phyloP scores from a whole-genome alignment of 2,888 invertebrate genomes.

The Myopa tessellatipennis region DNA sequence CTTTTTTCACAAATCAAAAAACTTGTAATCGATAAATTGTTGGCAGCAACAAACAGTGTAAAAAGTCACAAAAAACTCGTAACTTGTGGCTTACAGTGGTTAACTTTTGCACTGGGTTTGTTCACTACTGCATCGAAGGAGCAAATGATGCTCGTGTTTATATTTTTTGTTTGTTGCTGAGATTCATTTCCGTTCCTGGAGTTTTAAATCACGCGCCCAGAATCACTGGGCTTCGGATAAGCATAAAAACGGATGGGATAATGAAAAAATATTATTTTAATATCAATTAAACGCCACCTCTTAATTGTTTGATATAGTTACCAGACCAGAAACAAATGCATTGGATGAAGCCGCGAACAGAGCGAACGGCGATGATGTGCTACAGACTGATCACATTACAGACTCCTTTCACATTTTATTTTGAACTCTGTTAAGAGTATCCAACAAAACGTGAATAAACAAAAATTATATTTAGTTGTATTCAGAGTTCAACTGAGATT shows the following conservation, averaged over 20 bases:
- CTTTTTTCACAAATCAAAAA: neutral
- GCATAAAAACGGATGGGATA: neutral
- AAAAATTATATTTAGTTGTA: too few species aligned
- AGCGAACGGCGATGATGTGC: too few species aligned
- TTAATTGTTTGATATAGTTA: neutral
- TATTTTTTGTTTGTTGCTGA: neutral
- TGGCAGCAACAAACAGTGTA: neutral
- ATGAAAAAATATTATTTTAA: neutral
- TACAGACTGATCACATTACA: too few species aligned
- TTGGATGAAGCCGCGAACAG: too few species aligned
- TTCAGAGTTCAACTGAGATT: too few species aligned
- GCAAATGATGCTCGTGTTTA: neutral
- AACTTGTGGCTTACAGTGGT: slow-evolving; percentile 5
- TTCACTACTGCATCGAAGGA: neutral
- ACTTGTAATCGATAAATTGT: neutral
- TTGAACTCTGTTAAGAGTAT: neutral
- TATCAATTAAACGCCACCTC: neutral
- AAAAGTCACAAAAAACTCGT: neutral
- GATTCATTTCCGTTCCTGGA: neutral
- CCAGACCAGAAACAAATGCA: too few species aligned
- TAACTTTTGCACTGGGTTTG: neutral
- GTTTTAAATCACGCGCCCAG: neutral
- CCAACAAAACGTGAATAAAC: too few species aligned
- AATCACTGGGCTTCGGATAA: neutral
- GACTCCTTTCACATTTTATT: neutral